These are phyloP conservation scores for Hylaeus anthracinus DNA, from an alignment of 1,140 invertebrate genomes.

Conservation along the genomic window DNA sequence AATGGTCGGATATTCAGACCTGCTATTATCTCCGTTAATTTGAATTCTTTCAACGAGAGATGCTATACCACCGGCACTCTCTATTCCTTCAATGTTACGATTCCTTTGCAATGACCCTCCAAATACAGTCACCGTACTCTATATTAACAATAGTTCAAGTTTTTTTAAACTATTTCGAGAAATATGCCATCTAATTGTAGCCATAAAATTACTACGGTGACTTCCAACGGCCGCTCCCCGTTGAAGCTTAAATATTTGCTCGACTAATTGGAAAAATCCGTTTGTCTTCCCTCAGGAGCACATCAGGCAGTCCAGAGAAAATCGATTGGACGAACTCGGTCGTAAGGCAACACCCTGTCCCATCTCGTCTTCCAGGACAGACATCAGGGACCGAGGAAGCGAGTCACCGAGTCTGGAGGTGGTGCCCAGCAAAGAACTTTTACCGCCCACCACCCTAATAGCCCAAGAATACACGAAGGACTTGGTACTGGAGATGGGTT, in stretches of 20 bases:
- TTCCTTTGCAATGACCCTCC: no score
- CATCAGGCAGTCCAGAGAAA: slow-evolving; percentile 89
- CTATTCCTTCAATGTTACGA: no score
- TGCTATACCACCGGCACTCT: no score
- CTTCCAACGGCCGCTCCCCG: background rate
- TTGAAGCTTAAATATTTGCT: background rate
- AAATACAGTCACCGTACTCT: no score
- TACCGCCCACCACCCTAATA: slow-evolving; percentile 69
- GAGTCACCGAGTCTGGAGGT: slow-evolving; percentile 74
- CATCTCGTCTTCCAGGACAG: slow-evolving; percentile 69
- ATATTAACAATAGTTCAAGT: background rate
- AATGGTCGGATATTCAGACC: background rate
- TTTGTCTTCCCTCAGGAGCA: slow-evolving; percentile 84
- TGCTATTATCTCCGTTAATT: background rate
- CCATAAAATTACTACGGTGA: background rate
- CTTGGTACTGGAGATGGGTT: slow-evolving; percentile 67
- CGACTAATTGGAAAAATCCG: slow-evolving; percentile 30
- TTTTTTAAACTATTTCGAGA: background rate
- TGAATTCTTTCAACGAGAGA: background rate
- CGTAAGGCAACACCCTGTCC: slow-evolving; percentile 78
- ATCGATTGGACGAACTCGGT: slow-evolving; percentile 87
- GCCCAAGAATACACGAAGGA: slow-evolving; percentile 71
- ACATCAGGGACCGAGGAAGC: slow-evolving; percentile 68
- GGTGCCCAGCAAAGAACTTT: slow-evolving; percentile 71
- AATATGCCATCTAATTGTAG: background rate